These are phyloP conservation scores for Apamea sordens DNA, from an alignment of 2,888 invertebrate genomes.

Conservation along the genomic window DNA sequence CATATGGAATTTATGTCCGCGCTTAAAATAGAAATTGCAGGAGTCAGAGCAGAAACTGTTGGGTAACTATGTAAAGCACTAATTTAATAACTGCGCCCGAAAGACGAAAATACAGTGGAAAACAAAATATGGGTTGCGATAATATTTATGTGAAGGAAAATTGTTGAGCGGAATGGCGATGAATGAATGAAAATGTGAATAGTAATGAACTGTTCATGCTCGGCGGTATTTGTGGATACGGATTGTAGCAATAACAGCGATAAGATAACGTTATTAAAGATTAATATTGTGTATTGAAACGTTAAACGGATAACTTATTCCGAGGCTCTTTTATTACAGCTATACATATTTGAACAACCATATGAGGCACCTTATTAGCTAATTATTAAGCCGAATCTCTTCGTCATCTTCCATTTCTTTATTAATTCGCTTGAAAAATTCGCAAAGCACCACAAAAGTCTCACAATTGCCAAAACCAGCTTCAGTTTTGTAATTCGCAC, in stretches of 20 bases:
- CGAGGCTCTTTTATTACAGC: slow-evolving; percentile 14
- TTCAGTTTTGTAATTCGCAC: slow-evolving; percentile 46
- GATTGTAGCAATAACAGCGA: slow-evolving; percentile 37
- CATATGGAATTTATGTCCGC: slow-evolving; percentile 62
- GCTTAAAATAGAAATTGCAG: slow-evolving; percentile 58
- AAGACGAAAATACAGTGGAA: slow-evolving; percentile 39
- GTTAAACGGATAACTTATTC: slow-evolving; percentile 31
- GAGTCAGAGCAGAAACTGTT: slow-evolving; percentile 68
- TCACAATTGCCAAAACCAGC: slow-evolving; percentile 34
- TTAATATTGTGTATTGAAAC: slow-evolving; percentile 39
- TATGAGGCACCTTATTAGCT: background rate
- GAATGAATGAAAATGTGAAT: slow-evolving; percentile 49
- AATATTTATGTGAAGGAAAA: slow-evolving; percentile 39
- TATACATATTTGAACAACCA: background rate
- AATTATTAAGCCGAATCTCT: background rate
- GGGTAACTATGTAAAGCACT: slow-evolving; percentile 60
- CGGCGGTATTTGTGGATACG: slow-evolving; percentile 43
- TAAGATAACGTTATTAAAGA: slow-evolving; percentile 55
- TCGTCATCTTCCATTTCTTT: background rate
- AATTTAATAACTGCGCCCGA: slow-evolving; percentile 42
- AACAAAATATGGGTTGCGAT: slow-evolving; percentile 49
- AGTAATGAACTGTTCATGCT: slow-evolving; percentile 18
- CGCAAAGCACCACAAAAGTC: slow-evolving; percentile 5
- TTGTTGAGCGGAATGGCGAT: slow-evolving; percentile 35
- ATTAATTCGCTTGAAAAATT: slow-evolving; percentile 10